phyloP scores from a whole-genome alignment of 2,888 invertebrate species.

The Tachina fera region DNA sequence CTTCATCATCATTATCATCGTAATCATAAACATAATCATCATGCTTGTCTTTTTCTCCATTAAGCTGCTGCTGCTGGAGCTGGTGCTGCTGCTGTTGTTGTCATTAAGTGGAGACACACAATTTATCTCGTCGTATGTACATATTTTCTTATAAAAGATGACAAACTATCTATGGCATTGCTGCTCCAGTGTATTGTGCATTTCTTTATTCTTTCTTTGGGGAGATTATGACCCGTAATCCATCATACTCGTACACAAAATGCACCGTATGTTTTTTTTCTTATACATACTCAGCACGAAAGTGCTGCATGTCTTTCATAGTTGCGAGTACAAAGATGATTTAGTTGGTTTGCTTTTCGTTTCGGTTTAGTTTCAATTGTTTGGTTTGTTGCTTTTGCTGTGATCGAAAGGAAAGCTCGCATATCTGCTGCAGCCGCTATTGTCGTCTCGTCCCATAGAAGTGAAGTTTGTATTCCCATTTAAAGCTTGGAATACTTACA shows the following conservation, averaged over 20 bases:
- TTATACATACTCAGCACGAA: neutral
- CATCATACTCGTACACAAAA: conserved; percentile 58
- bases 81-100: conserved; percentile 39
- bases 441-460: conserved; percentile 12
- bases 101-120: conserved; percentile 51
- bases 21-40: neutral
- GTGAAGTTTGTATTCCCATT: conserved; percentile 17
- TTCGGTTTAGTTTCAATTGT: conserved; percentile 38
- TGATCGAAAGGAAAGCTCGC: too few relatives aligned
- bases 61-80: neutral
- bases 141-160: conserved; percentile 43
- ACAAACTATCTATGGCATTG: conserved; percentile 49
- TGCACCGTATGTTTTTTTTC: neutral
- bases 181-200: conserved; percentile 6
- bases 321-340: conserved; percentile 23
- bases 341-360: conserved; percentile 22
- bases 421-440: neutral
- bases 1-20: conserved; percentile 23
- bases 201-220: conserved; percentile 48
- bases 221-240: conserved; percentile 63
- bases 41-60: conserved; percentile 6
- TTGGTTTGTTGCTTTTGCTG: neutral
- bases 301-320: neutral
- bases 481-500: conserved; percentile 20
- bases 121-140: conserved; percentile 43